A percentile compares a stretch with the other conserved stretches of the same genome.
Evolutionary conservation across 1,140 invertebrate species (phyloP).

Genomic region (Littorina saxatilis): DNA sequence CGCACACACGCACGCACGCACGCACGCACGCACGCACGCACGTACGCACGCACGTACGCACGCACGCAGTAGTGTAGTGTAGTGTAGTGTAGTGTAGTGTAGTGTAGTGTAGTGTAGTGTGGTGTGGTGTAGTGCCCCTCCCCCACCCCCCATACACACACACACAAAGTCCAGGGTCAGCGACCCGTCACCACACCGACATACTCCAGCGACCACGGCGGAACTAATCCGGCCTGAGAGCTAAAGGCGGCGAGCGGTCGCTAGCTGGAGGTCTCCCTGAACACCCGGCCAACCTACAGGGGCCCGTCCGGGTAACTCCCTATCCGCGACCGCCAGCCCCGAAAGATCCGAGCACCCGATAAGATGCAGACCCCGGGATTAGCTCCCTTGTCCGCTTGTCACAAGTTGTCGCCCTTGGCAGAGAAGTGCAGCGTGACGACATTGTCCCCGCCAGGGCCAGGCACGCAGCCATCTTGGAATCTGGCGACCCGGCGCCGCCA

Average conservation of each 20-base stretch:
- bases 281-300: background rate
- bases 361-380: slow-evolving; percentile 34
- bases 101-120: too few relatives aligned
- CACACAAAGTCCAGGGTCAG: background rate
- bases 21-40: background rate
- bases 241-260: background rate
- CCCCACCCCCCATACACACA: too few relatives aligned
- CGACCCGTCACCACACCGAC: slow-evolving; percentile 6
- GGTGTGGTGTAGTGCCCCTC: too few relatives aligned
- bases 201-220: slow-evolving; percentile 6
- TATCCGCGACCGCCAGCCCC: background rate
- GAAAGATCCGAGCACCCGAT: slow-evolving; percentile 13
- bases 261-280: background rate
- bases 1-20: background rate
- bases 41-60: background rate
- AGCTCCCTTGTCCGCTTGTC: slow-evolving; percentile 37
- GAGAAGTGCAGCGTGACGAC: slow-evolving; percentile 32
- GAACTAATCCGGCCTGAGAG: slow-evolving; percentile 18
- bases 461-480: slow-evolving; percentile 26
- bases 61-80: background rate
- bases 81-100: background rate
- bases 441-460: slow-evolving; percentile 15
- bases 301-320: background rate
- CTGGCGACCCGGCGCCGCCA: slow-evolving; percentile 35
- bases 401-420: slow-evolving; percentile 36